Percentiles rank a stretch among this genome's conserved stretches.
Conservation (phyloP, 2,113 vertebrate species). For the Hystrix cristata region DNA sequence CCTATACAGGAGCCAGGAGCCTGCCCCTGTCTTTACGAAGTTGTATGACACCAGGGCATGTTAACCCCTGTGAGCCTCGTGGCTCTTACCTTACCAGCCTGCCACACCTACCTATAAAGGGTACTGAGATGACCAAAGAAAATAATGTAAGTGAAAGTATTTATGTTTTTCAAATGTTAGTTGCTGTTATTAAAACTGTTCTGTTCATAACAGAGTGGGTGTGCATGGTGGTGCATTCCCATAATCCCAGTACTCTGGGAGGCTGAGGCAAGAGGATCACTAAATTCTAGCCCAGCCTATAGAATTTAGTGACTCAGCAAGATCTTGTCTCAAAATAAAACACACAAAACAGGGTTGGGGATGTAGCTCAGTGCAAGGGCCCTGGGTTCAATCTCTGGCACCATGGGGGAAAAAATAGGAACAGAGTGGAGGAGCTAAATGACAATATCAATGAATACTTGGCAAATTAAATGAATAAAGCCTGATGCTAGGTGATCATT, state of each 20-base stretch:
- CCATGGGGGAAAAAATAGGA: background rate
- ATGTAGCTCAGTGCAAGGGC: background rate
- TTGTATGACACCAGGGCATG: background rate
- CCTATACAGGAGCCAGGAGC: background rate
- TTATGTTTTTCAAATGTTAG: background rate
- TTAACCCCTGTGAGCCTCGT: background rate
- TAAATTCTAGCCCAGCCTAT: background rate
- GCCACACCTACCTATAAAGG: background rate
- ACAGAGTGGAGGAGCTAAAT: background rate
- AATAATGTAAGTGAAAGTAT: background rate
- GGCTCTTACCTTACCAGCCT: background rate
- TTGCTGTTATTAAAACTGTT: background rate
- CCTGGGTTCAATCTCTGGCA: background rate
- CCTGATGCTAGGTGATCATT: background rate
- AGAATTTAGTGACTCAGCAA: background rate
- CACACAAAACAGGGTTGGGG: background rate
- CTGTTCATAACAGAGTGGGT: background rate
- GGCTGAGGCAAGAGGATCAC: background rate
- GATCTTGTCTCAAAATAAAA: background rate
- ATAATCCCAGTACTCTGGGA: background rate
- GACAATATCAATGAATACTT: background rate
- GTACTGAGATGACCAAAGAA: background rate
- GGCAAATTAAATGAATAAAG: background rate
- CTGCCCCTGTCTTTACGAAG: background rate
- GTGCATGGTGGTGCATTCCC: background rate